Conservation (phyloP, 1,140 invertebrate genomes). For the Rhyzopertha dominica region DNA sequence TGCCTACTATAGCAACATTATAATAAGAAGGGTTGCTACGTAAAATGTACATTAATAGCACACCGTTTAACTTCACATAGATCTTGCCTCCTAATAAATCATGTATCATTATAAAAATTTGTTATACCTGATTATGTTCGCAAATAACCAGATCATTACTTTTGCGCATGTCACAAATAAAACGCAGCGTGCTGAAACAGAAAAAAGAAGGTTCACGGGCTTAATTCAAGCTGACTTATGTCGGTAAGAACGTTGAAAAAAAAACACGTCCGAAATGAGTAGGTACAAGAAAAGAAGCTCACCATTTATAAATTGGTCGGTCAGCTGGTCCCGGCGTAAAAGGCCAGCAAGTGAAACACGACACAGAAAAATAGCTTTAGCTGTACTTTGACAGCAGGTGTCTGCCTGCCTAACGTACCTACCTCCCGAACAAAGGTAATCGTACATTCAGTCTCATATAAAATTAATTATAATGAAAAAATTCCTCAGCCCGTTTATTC, state of each 20-base stretch:
- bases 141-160: no score
- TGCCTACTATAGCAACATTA: no score
- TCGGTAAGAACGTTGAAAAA: no score
- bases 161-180: constrained; percentile 31
- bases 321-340: constrained; percentile 20
- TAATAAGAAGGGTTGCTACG: no score
- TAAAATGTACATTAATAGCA: no score
- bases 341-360: constrained; percentile 22
- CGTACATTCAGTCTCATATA: constrained; percentile 14
- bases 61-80: no score
- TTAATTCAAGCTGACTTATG: no score
- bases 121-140: no score
- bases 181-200: constrained; percentile 17
- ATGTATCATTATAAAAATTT: no score
- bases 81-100: no score
- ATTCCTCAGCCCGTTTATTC: not conserved
- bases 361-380: constrained; percentile 30
- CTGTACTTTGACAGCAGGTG: constrained; percentile 26
- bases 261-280: constrained; percentile 4
- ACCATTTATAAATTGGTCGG: constrained; percentile 28
- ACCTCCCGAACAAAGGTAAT: constrained; percentile 4
- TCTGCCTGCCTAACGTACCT: no score
- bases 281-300: constrained; percentile 11
- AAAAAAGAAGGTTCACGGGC: no score
- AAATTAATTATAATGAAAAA: constrained; percentile 17